Evolutionary conservation across 1,140 invertebrate genomes (phyloP).

Genomic region (Cyphomyrmex costatus): DNA sequence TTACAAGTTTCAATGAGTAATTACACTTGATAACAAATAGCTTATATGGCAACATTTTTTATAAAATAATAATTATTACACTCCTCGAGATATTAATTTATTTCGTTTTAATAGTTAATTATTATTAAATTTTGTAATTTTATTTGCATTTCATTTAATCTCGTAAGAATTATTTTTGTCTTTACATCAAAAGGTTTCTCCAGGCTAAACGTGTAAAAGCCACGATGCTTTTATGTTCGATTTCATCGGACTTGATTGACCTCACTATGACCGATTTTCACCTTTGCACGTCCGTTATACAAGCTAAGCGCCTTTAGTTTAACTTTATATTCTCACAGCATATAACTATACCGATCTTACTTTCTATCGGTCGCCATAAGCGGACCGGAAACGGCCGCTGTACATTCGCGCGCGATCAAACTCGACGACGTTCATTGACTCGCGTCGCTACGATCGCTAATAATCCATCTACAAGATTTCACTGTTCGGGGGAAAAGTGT

Average conservation of each 20-base stretch:
- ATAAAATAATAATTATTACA: background rate
- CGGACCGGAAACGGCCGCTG: slow-evolving; percentile 34
- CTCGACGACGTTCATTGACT: slow-evolving; percentile 36
- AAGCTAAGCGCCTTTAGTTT: background rate
- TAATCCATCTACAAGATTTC: slow-evolving; percentile 43
- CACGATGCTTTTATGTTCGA: background rate
- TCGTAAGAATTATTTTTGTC: background rate
- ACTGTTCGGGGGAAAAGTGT: slow-evolving; percentile 23
- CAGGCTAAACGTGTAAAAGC: background rate
- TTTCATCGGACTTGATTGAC: slow-evolving; percentile 18
- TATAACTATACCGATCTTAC: slow-evolving; percentile 42
- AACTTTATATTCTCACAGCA: slow-evolving; percentile 21
- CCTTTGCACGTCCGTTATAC: slow-evolving; percentile 42
- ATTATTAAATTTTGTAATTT: background rate
- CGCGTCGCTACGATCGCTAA: background rate
- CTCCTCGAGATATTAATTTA: background rate
- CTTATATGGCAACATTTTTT: background rate
- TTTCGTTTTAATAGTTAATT: background rate
- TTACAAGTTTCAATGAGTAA: background rate
- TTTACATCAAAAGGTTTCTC: background rate
- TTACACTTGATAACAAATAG: background rate
- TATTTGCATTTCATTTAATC: background rate
- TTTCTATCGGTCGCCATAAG: slow-evolving; percentile 57
- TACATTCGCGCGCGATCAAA: slow-evolving; percentile 30
- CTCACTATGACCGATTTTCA: slow-evolving; percentile 46